Conservation (phyloP, 37 sponge, comb jelly and placozoan genomes). For the Lycopodina hypogea region DNA sequence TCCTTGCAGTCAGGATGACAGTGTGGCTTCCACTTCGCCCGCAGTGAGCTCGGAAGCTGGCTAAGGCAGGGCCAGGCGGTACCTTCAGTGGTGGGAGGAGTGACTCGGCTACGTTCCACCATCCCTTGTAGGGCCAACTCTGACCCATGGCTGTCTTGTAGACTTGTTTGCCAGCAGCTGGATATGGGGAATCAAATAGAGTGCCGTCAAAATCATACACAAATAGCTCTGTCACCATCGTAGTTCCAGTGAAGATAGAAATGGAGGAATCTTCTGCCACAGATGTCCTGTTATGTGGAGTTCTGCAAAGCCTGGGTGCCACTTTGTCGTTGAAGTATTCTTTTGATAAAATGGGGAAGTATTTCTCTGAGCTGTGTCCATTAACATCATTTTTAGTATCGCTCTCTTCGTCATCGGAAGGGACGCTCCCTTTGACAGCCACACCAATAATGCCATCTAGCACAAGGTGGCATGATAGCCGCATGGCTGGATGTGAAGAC, state of each 20-base stretch:
- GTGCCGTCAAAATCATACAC: conserved; percentile 92
- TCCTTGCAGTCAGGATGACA: conserved; percentile 71
- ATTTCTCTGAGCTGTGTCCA: neutral
- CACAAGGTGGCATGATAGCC: neutral
- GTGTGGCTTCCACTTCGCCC: conserved; percentile 61
- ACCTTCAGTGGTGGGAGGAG: conserved; percentile 69
- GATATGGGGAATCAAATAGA: conserved; percentile 65
- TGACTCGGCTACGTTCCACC: conserved; percentile 67
- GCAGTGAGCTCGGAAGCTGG: conserved; percentile 41
- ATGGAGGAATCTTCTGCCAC: conserved; percentile 12
- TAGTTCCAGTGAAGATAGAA: conserved; percentile 47
- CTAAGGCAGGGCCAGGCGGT: conserved; percentile 74
- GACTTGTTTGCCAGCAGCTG: conserved; percentile 47
- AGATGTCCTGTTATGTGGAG: neutral
- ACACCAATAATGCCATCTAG: conserved; percentile 60
- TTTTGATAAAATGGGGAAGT: neutral
- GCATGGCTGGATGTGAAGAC: neutral
- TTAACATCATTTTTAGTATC: neutral
- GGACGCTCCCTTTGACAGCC: conserved; percentile 10
- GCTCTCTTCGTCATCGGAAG: neutral
- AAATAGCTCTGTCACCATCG: conserved; percentile 60
- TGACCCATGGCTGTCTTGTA: conserved; percentile 66
- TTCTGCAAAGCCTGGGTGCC: neutral
- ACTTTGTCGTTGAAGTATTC: neutral
- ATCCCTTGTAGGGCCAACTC: conserved; percentile 71